Evolutionary conservation across 2,113 vertebrate species (phyloP), one percentile per base, ranked within the genome.

Genomic region (Cebus imitator): DNA sequence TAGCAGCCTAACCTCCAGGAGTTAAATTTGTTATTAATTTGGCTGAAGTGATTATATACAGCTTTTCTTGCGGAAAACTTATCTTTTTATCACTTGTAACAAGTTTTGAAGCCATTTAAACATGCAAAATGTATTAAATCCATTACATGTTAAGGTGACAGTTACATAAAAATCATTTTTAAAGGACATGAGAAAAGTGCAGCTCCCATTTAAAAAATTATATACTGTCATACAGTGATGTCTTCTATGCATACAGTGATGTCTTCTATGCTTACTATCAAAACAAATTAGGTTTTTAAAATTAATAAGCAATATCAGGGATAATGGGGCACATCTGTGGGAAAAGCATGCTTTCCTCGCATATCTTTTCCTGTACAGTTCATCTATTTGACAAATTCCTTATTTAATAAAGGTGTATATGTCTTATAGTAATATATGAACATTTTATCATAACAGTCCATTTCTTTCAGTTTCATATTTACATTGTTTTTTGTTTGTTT

Each of bases 401-500:
- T 95, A 61, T 84, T 85, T 91, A 76, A 83, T 92, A 40, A 88
- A 94, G 97, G 61, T 92, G 57, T 93, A 0, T 95, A 23, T 97
- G 78, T 97, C 72, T 93, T 96, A 73, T 72, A 97, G 64, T 91
- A 84, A 95, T 95, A 88, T 90, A 82, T 95, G 73, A 97, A 2
- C 97, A 97, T 97, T 97, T 97, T 96, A 90, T 98, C 97, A 97
- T 96, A 97, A 97, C 93, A 97, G 3, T 94, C 92, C 97, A 97
- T 97, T 97, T 97, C 95, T 97, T 97, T 98, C 97, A 95, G 92
- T 97, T 98, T 97, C 98, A 98, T 97, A 98, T 97, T 99, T 98
- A 99, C 97, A 73, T 80, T 96, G 97, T 97, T 98, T 98, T 98
- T 98, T 98, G 97, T 98, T 98, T 98, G 98, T 98, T 98, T 98